phyloP scores from a whole-genome alignment of 1,140 invertebrate species.

The Sinella curviseta region DNA sequence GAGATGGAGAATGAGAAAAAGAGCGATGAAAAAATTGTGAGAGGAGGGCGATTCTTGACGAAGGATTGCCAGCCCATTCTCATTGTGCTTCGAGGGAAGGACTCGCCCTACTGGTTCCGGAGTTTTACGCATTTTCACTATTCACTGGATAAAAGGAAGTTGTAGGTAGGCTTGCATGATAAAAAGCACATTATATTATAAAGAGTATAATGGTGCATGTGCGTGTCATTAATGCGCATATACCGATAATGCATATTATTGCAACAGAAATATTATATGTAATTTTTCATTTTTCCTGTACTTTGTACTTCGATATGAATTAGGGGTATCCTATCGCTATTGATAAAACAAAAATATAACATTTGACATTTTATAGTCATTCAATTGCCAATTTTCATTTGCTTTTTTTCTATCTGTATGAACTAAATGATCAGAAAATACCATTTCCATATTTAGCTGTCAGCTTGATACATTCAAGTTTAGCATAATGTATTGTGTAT shows the following conservation, averaged over 20 bases:
- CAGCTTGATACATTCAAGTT: too few relatives aligned
- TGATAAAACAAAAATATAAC: too few relatives aligned
- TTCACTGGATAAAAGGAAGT: conserved; percentile 40
- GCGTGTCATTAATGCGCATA: neutral
- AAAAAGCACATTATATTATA: neutral
- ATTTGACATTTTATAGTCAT: too few relatives aligned
- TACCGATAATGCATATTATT: neutral
- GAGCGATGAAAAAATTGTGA: conserved; percentile 10
- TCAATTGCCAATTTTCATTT: too few relatives aligned
- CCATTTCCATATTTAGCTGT: too few relatives aligned
- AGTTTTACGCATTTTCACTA: conserved; percentile 33
- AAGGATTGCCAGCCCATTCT: conserved; percentile 46
- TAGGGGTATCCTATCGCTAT: too few relatives aligned
- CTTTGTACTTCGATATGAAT: too few relatives aligned
- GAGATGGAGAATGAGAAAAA: neutral
- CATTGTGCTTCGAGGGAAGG: conserved; percentile 42
- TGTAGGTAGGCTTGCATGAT: conserved; percentile 40
- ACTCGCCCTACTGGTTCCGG: conserved; percentile 41
- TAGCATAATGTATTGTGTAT: too few relatives aligned
- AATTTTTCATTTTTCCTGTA: too few relatives aligned
- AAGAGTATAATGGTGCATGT: neutral
- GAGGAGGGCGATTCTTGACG: conserved; percentile 28
- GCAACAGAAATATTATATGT: neutral
- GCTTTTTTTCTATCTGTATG: too few relatives aligned
- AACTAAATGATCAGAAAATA: too few relatives aligned